Evolutionary conservation across 2,888 invertebrate species (phyloP), one percentile per base, ranked within the genome.

Genomic region (Tetranychus truncatus): DNA sequence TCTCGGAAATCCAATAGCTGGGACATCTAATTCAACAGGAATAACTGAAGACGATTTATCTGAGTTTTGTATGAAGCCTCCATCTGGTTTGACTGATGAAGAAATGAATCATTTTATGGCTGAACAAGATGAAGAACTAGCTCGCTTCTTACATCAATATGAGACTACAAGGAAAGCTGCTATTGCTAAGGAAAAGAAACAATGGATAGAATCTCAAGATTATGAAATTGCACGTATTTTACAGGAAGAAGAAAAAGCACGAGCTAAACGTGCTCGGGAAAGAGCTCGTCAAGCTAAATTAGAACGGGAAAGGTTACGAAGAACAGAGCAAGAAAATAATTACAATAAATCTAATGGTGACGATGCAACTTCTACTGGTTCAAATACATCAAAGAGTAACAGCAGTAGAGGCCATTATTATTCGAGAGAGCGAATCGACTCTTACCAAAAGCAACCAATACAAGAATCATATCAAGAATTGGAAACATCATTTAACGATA

Each of bases 211-310:
- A 83, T 89, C 89, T 1, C 90, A 90, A 82, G 90, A 91, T 81
- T 88, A 89, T 77, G 90, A 90, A 82, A 82, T 90, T 74, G 90
- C 90, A 1, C 87, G 88, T 81, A 86, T 90, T 84, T 82, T 91
- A 72, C 90, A 90, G 81, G 90, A 90, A 81, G 82, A 88, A 84
- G 90, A 90, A 82, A 86, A 88, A 79, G 88, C 88, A 21, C 88
- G 88, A 81, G 87, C 88, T 1, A 87, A 87, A 80, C 85, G 89
- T 77, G 89, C 89, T 8, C 86, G 88, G 79, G 89, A 90, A 81
- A 85, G 87, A 79, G 89, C 89, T 5, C 81, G 87, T 34, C 77
- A 67, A 66, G 69, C 34, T 20, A 72, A 45, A 44, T 69, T 69
- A 4, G 72, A 72, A 44, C 72, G 46, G 1, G 45, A 69, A 69